Evolutionary conservation across 2,888 invertebrate genomes (phyloP).

Genomic region (Nesidiocoris tenuis): DNA sequence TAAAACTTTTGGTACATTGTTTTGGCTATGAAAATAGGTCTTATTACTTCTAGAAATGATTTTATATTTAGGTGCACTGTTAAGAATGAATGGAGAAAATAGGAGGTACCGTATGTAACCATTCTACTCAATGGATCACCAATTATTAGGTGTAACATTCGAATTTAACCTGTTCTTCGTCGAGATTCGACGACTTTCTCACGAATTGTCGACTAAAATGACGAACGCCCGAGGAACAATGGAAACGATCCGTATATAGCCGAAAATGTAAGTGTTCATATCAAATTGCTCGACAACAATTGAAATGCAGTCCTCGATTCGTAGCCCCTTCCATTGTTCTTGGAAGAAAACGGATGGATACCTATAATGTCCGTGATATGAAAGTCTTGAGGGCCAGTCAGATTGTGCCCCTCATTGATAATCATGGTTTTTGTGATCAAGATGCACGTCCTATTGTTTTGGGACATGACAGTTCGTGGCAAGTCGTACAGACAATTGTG

Average conservation of each 20-base stretch:
- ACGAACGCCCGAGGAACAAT: not conserved
- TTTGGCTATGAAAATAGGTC: too few species aligned
- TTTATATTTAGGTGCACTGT: too few species aligned
- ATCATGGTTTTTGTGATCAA: not conserved
- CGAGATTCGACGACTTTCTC: not conserved
- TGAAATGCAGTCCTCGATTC: not conserved
- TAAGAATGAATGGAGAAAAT: too few species aligned
- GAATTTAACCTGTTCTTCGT: too few species aligned
- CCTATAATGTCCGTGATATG: not conserved
- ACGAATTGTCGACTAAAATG: not conserved
- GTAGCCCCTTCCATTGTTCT: not conserved
- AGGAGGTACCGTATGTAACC: too few species aligned
- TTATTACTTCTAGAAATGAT: too few species aligned
- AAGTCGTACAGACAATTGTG: not conserved
- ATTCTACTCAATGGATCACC: too few species aligned
- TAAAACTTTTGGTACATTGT: too few species aligned
- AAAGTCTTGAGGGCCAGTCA: not conserved
- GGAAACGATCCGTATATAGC: not conserved
- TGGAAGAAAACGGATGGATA: not conserved
- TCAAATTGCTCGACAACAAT: not conserved
- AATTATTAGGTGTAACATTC: too few species aligned
- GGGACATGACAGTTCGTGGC: not conserved
- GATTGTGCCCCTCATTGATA: not conserved
- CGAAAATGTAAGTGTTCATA: not conserved
- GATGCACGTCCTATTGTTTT: not conserved